A percentile compares a stretch with the other conserved stretches of the same genome.
These are phyloP conservation scores for Oenanthe oenanthe DNA, from an alignment of 2,113 vertebrate species.

Conservation along the genomic window DNA sequence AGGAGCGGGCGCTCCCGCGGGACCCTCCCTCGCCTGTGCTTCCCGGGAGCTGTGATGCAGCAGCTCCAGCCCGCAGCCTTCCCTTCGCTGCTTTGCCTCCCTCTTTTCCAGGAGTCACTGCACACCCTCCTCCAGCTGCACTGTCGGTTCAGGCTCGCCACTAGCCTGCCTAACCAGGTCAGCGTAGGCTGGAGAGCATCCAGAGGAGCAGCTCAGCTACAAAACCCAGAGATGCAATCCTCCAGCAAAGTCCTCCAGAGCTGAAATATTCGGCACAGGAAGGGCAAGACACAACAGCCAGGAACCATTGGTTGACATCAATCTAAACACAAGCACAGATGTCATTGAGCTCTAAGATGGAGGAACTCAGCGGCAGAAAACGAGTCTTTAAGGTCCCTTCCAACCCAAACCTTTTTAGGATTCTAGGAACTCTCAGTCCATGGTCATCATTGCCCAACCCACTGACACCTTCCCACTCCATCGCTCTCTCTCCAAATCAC, in stretches of 20 bases:
- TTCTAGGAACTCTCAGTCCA: neutral
- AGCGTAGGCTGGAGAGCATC: neutral
- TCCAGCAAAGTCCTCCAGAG: neutral
- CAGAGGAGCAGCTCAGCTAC: neutral
- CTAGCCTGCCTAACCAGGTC: neutral
- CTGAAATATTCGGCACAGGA: neutral
- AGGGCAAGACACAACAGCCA: neutral
- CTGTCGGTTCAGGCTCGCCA: neutral
- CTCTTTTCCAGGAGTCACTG: neutral
- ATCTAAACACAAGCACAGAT: neutral
- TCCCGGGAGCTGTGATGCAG: neutral
- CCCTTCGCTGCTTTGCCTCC: neutral
- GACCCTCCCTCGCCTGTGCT: neutral
- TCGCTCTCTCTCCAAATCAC: neutral
- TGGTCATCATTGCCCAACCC: neutral
- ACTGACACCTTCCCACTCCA: neutral
- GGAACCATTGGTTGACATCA: neutral
- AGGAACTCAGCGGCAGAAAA: neutral
- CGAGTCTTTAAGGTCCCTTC: neutral
- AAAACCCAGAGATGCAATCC: conserved; percentile 20
- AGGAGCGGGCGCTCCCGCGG: neutral
- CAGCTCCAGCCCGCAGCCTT: neutral
- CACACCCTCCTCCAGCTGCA: conserved; percentile 34
- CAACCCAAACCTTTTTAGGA: neutral
- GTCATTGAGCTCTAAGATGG: neutral